Evolutionary conservation across 1,140 invertebrate genomes (phyloP).

Genomic region (Apis florea): DNA sequence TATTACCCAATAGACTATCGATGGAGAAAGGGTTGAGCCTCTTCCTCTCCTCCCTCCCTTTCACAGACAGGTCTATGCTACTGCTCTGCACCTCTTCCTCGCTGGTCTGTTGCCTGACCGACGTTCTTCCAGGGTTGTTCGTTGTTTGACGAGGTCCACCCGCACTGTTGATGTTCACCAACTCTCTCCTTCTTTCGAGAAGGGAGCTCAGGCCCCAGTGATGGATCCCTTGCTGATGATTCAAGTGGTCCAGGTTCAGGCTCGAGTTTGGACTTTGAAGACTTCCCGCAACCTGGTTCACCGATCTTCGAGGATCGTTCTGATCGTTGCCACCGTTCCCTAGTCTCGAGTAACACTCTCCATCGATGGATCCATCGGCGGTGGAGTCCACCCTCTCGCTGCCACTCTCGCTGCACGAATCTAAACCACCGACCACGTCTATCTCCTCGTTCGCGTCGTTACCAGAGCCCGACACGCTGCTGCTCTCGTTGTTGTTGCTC

Average conservation of each 20-base stretch:
- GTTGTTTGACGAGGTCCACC: conserved; percentile 36
- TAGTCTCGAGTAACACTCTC: conserved; percentile 74
- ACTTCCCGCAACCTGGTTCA: conserved; percentile 36
- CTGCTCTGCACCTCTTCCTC: conserved; percentile 77
- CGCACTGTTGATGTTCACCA: conserved; percentile 67
- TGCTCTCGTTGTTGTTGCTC: conserved; percentile 83
- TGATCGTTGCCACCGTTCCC: conserved; percentile 34
- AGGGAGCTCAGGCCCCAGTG: conserved; percentile 75
- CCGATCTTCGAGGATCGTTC: conserved; percentile 52
- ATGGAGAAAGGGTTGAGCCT: conserved; percentile 91
- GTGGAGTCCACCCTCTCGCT: conserved; percentile 83
- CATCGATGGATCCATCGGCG: conserved; percentile 83
- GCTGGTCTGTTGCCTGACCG: conserved; percentile 71
- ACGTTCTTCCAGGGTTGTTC: conserved; percentile 47
- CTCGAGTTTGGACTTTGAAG: conserved; percentile 56
- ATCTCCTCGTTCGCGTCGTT: conserved; percentile 88
- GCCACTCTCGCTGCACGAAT: conserved; percentile 82
- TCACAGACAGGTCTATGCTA: conserved; percentile 78
- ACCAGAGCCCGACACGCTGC: conserved; percentile 85
- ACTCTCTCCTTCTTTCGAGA: conserved; percentile 74
- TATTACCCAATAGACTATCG: conserved; percentile 88
- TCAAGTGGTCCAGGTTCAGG: conserved; percentile 70
- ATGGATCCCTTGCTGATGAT: conserved; percentile 77
- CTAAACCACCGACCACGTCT: conserved; percentile 87
- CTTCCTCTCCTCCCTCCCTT: conserved; percentile 82